phyloP scores from a whole-genome alignment of 2,797 vertebrate genomes.

The Acipenser transmontanus region DNA sequence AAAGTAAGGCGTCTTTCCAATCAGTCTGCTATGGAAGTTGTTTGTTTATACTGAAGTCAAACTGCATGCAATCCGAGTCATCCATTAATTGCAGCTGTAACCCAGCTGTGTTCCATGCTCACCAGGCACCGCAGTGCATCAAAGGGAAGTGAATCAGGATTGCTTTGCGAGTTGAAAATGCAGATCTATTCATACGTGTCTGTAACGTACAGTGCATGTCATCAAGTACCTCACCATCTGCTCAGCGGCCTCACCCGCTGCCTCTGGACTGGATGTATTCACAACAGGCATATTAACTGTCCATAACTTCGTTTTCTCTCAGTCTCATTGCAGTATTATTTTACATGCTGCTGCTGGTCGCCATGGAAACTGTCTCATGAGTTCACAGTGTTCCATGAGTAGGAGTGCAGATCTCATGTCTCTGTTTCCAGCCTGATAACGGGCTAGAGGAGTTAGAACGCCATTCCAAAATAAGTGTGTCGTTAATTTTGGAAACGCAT shows the following conservation, averaged over 20 bases:
- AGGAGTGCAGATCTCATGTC: slow-evolving; percentile 36
- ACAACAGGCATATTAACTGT: slow-evolving; percentile 36
- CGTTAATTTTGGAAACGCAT: too few species aligned
- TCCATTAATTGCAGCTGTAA: too few species aligned
- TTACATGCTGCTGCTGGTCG: slow-evolving; percentile 57
- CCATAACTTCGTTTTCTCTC: slow-evolving; percentile 46
- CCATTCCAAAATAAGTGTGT: too few species aligned
- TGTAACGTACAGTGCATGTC: not conserved
- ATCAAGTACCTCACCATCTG: slow-evolving; percentile 21
- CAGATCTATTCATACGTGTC: slow-evolving; percentile 7
- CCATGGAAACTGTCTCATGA: slow-evolving; percentile 64
- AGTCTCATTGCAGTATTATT: slow-evolving; percentile 51
- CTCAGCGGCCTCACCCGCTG: slow-evolving; percentile 30
- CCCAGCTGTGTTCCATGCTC: too few species aligned
- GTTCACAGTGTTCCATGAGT: slow-evolving; percentile 56
- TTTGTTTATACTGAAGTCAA: too few species aligned
- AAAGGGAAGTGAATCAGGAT: not conserved
- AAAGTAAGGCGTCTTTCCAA: too few species aligned
- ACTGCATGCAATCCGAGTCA: too few species aligned
- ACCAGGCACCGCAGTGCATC: too few species aligned
- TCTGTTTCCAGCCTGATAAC: too few species aligned
- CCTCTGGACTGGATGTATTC: slow-evolving; percentile 25
- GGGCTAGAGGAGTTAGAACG: too few species aligned
- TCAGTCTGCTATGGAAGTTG: too few species aligned
- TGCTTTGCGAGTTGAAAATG: slow-evolving; percentile 1